phyloP scores from a whole-genome alignment of 2,797 vertebrate genomes.

The Gobionotothen gibberifrons region DNA sequence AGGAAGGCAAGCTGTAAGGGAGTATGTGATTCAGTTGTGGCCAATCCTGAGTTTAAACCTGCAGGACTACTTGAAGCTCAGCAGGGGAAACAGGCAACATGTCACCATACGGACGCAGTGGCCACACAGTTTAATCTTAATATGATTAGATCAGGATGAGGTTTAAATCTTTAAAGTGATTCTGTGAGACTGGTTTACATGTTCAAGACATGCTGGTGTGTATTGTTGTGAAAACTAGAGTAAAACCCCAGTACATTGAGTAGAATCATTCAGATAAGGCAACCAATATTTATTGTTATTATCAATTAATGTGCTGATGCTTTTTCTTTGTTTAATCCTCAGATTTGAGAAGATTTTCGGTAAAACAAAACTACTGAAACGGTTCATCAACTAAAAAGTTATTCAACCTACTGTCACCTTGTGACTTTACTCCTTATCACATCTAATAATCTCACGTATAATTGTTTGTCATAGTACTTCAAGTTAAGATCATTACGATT shows the following conservation, averaged over 20 bases:
- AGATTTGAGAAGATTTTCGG: not conserved
- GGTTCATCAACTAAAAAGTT: too few relatives aligned
- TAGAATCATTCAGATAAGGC: not conserved
- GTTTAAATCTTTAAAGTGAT: slow-evolving; percentile 50
- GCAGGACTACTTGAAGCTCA: slow-evolving; percentile 1
- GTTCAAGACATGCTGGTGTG: not conserved
- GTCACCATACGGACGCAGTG: slow-evolving; percentile 31
- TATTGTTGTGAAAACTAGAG: not conserved
- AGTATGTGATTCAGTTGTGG: slow-evolving; percentile 6
- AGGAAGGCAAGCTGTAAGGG: slow-evolving; percentile 24
- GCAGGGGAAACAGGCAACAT: not conserved
- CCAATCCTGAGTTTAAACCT: slow-evolving; percentile 14
- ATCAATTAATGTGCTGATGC: not conserved
- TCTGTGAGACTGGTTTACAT: slow-evolving; percentile 17
- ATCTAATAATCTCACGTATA: not conserved
- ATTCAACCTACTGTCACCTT: not conserved
- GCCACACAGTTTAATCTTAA: slow-evolving; percentile 45
- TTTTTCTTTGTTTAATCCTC: not conserved
- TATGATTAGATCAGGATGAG: slow-evolving; percentile 55
- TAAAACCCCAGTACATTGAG: slow-evolving; percentile 5
- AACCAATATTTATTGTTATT: not conserved
- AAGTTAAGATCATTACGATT: too few relatives aligned
- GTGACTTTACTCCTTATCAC: not conserved
- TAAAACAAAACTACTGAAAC: not conserved
- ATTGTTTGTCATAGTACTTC: not conserved